Percentiles rank a stretch among this genome's conserved stretches.
Evolutionary conservation across 35 echinoderm and acorn worm species (phyloP).

Genomic region (Patiria miniata): DNA sequence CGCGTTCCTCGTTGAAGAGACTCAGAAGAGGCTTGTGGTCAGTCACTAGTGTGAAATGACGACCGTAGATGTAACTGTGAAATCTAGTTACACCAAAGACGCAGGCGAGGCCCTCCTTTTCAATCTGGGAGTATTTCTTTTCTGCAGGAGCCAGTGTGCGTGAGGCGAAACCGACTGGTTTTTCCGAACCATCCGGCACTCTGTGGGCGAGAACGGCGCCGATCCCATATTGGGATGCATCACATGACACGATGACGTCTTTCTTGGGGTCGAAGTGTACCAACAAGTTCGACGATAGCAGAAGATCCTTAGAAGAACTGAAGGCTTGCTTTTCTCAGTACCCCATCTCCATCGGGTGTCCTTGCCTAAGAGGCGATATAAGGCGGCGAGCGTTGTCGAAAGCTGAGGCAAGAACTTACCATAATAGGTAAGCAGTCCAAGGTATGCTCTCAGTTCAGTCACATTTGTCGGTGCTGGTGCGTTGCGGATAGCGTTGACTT

Average conservation of each 20-base stretch:
- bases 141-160: constrained; percentile 61
- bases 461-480: constrained; percentile 54
- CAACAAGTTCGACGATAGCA: constrained; percentile 41
- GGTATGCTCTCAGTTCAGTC: constrained; percentile 54
- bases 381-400: constrained; percentile 24
- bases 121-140: constrained; percentile 62
- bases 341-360: constrained; percentile 43
- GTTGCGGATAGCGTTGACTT: constrained; percentile 43
- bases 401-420: constrained; percentile 36
- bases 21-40: constrained; percentile 57
- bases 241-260: constrained; percentile 42
- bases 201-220: constrained; percentile 52
- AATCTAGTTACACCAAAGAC: constrained; percentile 73
- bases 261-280: constrained; percentile 51
- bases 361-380: constrained; percentile 19
- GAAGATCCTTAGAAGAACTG: constrained; percentile 40
- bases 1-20: constrained; percentile 42
- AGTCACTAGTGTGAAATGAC: constrained; percentile 59
- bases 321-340: constrained; percentile 31
- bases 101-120: constrained; percentile 54
- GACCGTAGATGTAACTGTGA: constrained; percentile 58
- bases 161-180: constrained; percentile 53
- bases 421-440: constrained; percentile 72
- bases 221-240: constrained; percentile 58
- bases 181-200: constrained; percentile 49